Percentiles rank a stretch among this genome's conserved stretches.
Conservation (phyloP, 2,797 vertebrate genomes). For the Protosalanx chinensis region DNA sequence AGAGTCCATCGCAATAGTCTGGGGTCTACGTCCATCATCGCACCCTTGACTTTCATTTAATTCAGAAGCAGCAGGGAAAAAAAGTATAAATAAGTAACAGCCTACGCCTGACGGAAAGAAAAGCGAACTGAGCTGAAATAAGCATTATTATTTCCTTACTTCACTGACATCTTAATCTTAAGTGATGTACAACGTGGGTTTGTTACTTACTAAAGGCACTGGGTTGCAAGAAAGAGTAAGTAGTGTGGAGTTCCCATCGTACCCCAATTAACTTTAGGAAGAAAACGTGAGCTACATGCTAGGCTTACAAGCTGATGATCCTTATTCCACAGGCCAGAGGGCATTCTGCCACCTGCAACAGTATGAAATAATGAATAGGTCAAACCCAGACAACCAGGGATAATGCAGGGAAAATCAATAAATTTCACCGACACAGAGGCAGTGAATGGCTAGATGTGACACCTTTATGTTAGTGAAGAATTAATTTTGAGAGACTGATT, state of each 20-base stretch:
- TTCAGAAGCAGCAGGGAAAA: constrained; percentile 19
- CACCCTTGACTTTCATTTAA: constrained; percentile 30
- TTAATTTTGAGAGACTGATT: constrained; percentile 55
- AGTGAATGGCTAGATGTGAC: constrained; percentile 64
- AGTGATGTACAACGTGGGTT: constrained; percentile 35
- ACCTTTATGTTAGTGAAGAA: constrained; percentile 56
- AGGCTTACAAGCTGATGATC: constrained; percentile 33
- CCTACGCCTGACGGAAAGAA: constrained; percentile 30
- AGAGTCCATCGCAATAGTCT: background rate
- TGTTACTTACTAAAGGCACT: constrained; percentile 37
- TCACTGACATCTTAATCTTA: constrained; percentile 44
- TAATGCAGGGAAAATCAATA: constrained; percentile 57
- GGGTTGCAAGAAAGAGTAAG: constrained; percentile 42
- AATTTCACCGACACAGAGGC: constrained; percentile 53
- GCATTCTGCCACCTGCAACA: constrained; percentile 62
- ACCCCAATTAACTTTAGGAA: constrained; percentile 26
- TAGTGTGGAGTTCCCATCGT: constrained; percentile 10
- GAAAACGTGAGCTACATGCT: constrained; percentile 27
- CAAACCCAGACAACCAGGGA: constrained; percentile 47
- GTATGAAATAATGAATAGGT: constrained; percentile 46
- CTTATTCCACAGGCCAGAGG: constrained; percentile 52
- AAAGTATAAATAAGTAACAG: constrained; percentile 35
- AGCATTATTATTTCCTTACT: constrained; percentile 42
- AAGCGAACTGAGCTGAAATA: constrained; percentile 40
- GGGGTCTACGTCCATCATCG: background rate